phyloP scores from a whole-genome alignment of 2,888 invertebrate genomes.

The Hydrotaea diabolus region DNA sequence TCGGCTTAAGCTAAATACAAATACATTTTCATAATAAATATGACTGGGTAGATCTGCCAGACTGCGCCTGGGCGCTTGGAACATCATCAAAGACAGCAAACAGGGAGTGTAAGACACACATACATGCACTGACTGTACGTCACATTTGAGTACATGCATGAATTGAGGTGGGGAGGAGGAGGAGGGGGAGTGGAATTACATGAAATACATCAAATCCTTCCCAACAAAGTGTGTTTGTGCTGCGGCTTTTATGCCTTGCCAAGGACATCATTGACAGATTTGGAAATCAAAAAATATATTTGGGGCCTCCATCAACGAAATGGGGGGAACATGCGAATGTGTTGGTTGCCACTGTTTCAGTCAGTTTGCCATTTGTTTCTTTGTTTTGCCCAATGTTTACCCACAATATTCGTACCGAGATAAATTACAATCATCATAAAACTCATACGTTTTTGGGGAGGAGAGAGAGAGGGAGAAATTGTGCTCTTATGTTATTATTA shows the following conservation, averaged over 20 bases:
- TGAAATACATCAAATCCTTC: conserved; percentile 18
- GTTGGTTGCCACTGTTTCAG: neutral
- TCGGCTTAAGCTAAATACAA: conserved; percentile 70
- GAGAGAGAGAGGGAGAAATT: neutral
- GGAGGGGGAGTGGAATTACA: neutral
- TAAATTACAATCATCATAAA: conserved; percentile 42
- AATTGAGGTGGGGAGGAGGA: neutral
- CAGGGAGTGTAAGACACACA: neutral
- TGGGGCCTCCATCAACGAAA: neutral
- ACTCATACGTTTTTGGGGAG: no score
- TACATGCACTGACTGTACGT: no score
- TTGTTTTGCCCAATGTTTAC: conserved; percentile 7
- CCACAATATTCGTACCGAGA: conserved; percentile 17
- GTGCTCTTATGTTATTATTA: conserved; percentile 7
- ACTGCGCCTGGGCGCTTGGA: no score
- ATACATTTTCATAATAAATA: conserved; percentile 47
- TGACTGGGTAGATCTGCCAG: neutral
- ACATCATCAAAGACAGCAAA: no score
- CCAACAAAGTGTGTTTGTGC: neutral
- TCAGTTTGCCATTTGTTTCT: neutral
- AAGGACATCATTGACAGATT: conserved; percentile 62
- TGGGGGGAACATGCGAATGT: neutral
- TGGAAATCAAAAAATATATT: conserved; percentile 32
- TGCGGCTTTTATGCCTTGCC: conserved; percentile 26
- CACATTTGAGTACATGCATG: neutral